Base-by-base conservation (phyloP, 2,888 invertebrate species). In the Leistus spinibarbis region DNA sequence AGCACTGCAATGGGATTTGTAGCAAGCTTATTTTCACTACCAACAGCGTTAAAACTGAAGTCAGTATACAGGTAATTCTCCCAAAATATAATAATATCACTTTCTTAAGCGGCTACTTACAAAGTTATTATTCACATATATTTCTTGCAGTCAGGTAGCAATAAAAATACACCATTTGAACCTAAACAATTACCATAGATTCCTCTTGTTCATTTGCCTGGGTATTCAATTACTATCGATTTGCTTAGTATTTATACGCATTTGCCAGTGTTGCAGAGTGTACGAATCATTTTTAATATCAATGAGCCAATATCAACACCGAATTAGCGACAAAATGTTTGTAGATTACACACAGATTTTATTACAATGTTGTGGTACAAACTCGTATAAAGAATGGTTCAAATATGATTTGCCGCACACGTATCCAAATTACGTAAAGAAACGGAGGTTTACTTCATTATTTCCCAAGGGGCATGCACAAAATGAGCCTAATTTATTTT, bases 301-400 rank as follows among this genome's bases (percentile, higher is more conserved):
- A 4, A 79, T 80, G 78, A 69, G 69, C 16, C 22, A 40, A 19
- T 80, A 80, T 64, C 73, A 76, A n/a, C 64, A 64, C 17, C 77
- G 74, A 69, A 76, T 75, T 57, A 74, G 70, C 54, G 73, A 78
- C 5, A 82, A 82, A 77, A 76, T 76, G 7, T 69, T 81, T 19
- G 77, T 82, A 1, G 82, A 82, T 70, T 80, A 81, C 63, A 77
- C 81, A 54, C 82, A 82, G 65, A 80, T 79, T 78, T 77, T 79
- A 23, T 77, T 82, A 20, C 80, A 82, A 78, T 82, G 82, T 76
- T 82, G 82, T 70, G 82, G 82, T 27, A 77, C 78, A n/a, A 53
- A 74, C n/a, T 69, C 74, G 2, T 81, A 80, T 71, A 71, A 77
- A 23, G 81, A 82, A 69, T 82, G 82, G 82, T 80, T 77, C 60